Evolutionary conservation across 2,113 vertebrate species (phyloP), one percentile per base, ranked within the genome.

Genomic region (Ciconia maguari): DNA sequence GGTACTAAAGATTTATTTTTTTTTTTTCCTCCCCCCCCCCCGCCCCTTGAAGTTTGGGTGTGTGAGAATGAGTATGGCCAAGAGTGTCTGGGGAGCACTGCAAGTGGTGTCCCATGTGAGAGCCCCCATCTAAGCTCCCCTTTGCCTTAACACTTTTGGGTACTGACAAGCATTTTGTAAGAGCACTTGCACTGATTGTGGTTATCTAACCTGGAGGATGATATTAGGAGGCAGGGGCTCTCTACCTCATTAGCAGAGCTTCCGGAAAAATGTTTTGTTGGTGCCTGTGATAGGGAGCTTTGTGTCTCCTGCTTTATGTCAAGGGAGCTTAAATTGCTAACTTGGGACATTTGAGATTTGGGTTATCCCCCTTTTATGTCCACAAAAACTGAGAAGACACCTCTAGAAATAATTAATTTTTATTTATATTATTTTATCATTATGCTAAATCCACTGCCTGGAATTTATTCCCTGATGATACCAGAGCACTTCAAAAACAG

Each of bases 1-100:
- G 98, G 99, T 99, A 98, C 89, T 61, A 16, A 55, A 58, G 44
- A 91, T 34, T 55, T 87, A 4, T n/a, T n/a, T n/a, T 32, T 12
- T 57, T 41, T 46, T 20, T 4, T 16, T 94, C 38, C 38, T 38
- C 38, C 38, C 38, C 38, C 38, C 38, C 36, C 36, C 36, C n/a
- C n/a, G n/a, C 72, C 61, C n/a, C 17, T 79, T 92, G 83, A 64
- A 61, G 57, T 74, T 74, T 74, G 87, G n/a, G 70, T 77, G 27
- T 34, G 36, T 91, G 75, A 88, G 64, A 38, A 32, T 82, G 69
- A 51, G 14, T 41, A 10, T 93, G 48, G 64, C 62, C 7, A 1
- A 34, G 46, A 81, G 34, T 38, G 44, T 66, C n/a, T 78, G 80
- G 57, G 54, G 48, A 77, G 25, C 52, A 25, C 30, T 24, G 24